phyloP scores from a whole-genome alignment of 2,113 vertebrate genomes.

The Chionis minor region DNA sequence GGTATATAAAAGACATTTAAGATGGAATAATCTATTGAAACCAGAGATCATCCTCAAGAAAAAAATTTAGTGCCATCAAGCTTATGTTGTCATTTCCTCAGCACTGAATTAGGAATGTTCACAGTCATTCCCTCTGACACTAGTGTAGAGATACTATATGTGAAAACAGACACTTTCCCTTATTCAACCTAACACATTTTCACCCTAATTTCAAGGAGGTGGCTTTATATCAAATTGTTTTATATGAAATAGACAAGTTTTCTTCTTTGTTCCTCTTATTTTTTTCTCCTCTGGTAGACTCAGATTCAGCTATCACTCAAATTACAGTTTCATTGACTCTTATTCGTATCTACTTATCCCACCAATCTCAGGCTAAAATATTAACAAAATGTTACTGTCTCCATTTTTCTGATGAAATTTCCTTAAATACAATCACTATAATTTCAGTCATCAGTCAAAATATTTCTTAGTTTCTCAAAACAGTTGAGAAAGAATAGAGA shows the following conservation, averaged over 20 bases:
- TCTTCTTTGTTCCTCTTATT: not conserved
- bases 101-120: not conserved
- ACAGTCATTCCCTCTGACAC: not conserved
- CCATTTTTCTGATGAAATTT: not conserved
- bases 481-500: not conserved
- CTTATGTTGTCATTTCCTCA: not conserved
- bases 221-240: not conserved
- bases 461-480: not conserved
- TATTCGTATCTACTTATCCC: accelerated
- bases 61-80: not conserved
- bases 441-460: not conserved
- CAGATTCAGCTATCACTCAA: not conserved
- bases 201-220: not conserved
- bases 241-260: not conserved
- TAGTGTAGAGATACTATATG: not conserved
- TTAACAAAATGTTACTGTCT: not conserved
- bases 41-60: not conserved
- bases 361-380: not conserved
- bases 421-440: not conserved
- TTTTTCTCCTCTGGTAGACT: not conserved
- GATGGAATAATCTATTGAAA: not conserved
- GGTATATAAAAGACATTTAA: not conserved
- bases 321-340: not conserved
- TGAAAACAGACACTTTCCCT: not conserved
- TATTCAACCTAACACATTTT: not conserved